Evolutionary conservation across 2,797 vertebrate genomes (phyloP), one percentile per base, ranked within the genome.

Genomic region (Sitta carolinensis): DNA sequence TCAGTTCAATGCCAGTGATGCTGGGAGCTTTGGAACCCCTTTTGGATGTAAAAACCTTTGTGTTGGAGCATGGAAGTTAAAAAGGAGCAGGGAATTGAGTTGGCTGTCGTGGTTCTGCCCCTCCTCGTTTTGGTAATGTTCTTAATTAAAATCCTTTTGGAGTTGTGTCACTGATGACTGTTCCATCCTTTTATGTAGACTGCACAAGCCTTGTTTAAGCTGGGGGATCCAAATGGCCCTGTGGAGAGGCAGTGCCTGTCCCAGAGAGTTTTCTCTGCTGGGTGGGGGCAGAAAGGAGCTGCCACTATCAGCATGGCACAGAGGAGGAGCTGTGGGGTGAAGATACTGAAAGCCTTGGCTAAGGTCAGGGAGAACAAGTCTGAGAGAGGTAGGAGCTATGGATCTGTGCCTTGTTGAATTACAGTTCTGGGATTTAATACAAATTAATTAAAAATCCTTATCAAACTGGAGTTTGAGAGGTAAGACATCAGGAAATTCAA

Each of bases 111-210:
- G 43, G 32, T 48, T 64, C 66, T 74, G 62, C 80, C 54, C 58
- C 66, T 86, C 74, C 92, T 90, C 40, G 47, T 66, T 81, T 78
- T 42, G 34, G 66, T 93, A 38, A 69, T 88, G 77, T 78, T 90
- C 77, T 92, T 92, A 88, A 95, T 96, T 91, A 93, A 96, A 91
- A 93, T 93, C 93, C 84, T 93, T 94, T 88, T 54, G 20, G 70
- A 78, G 40, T 52, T 90, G 63, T 89, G 90, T 94, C 89, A 90
- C 78, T 55, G 66, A 22, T 95, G 91, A 79, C 72, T 93, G 40
- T 87, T 90, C n/a, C 45, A 8, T n/a, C 22, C 38, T 78, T 67
- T 81, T 52, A 7, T 67, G 84, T 87, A 84, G 66, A 63, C 58
- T 78, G 32, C 17, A 18, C n/a, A 42, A 78, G 67, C 51, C 40